Evolutionary conservation across 2,797 vertebrate species (phyloP).

Genomic region (Pyrocephalus nanus): DNA sequence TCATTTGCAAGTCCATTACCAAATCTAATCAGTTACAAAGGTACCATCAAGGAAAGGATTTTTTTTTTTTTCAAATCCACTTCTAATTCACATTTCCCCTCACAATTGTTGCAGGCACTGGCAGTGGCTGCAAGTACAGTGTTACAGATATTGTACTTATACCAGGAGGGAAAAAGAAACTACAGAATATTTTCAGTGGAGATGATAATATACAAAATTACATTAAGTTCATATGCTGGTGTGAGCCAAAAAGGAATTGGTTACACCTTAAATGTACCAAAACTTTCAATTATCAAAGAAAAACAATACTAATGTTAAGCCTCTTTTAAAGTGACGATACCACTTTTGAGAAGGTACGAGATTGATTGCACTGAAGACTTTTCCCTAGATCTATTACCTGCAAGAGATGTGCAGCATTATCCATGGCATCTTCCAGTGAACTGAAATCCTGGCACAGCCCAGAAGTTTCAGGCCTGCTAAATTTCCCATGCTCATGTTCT

Average conservation of each 20-base stretch:
- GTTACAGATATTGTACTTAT: not conserved
- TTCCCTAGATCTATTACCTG: not conserved
- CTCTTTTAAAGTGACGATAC: not conserved
- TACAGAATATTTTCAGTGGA: not conserved
- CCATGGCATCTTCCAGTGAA: not conserved
- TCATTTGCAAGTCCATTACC: constrained; percentile 71
- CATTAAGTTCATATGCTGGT: not conserved
- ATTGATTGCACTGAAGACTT: not conserved
- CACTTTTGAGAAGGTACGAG: not conserved
- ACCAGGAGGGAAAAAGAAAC: not conserved
- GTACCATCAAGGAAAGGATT: constrained; percentile 37
- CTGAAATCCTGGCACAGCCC: not conserved
- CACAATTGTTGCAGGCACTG: not conserved
- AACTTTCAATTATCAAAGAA: not conserved
- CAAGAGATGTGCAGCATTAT: not conserved
- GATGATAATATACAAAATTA: not conserved
- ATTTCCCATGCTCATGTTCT: not conserved
- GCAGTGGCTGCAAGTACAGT: not conserved
- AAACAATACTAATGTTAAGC: not conserved
- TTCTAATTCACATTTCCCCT: constrained; percentile 11
- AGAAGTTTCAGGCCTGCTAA: not conserved
- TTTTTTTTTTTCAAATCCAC: constrained; percentile 1
- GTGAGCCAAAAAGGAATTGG: not conserved
- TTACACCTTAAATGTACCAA: not conserved
- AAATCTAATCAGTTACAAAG: constrained; percentile 61